Evolutionary conservation across 2,797 vertebrate genomes (phyloP), one percentile per base, ranked within the genome.

Genomic region (Oreochromis mossambicus): DNA sequence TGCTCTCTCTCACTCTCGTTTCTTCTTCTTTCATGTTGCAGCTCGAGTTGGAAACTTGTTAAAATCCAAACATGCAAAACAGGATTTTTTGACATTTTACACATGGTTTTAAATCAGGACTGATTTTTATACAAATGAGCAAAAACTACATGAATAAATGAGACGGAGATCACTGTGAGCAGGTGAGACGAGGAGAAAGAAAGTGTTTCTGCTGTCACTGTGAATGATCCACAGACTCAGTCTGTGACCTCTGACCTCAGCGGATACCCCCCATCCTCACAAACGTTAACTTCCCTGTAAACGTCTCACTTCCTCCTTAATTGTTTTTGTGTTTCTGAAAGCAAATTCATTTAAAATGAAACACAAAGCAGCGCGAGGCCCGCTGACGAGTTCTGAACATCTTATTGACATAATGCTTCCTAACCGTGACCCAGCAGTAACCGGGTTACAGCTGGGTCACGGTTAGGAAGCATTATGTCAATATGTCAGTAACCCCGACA

Each of bases 401-500:
- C 19, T 52, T 2, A 21, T 21, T 52, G 50, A 52, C n/a, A 21
- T 21, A 2, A 21, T 52, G 50, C 21, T 54, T 13, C 52, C 1
- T 54, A 3, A 24, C 11, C 51, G 2, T 13, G 10, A 54, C 51
- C 51, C n/a, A 24, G 13, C 11, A 2, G 6, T 24, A 2, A 1
- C 11, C 36, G 24, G 24, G 24, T 24, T 24, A 24, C 24, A 24
- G 24, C 24, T 24, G 24, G 24, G 24, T 24, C 24, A 24, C 3
- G 24, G 24, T 24, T 24, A 24, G 24, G 24, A 24, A 24, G 24
- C 24, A 24, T 24, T 24, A 24, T 24, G 24, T 24, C 24, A 24
- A 24, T 24, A 24, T 24, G 24, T 24, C 11, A 2, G 6, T 24
- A 2, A 1, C 11, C 36, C 21, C 0, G 3, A 1, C 52, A 13